Evolutionary conservation across 2,888 invertebrate species (phyloP).

Genomic region (Notocelia uddmanniana): DNA sequence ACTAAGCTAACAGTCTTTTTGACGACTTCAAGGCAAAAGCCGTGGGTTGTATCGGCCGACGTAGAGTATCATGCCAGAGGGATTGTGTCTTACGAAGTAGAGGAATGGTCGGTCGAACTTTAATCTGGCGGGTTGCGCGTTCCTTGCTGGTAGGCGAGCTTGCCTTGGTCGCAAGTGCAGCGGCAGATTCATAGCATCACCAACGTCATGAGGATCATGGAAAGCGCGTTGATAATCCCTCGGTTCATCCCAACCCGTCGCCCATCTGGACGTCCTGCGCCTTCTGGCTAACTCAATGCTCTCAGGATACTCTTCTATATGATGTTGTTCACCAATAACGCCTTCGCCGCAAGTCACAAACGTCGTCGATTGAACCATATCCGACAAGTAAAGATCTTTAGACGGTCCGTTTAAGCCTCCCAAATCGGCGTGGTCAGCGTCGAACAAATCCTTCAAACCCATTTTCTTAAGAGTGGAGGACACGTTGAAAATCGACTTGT

Average conservation of each 20-base stretch:
- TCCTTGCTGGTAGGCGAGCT: constrained; percentile 89
- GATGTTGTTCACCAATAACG: constrained; percentile 90
- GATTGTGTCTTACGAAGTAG: constrained; percentile 95
- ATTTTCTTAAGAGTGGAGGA: constrained; percentile 91
- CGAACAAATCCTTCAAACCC: constrained; percentile 93
- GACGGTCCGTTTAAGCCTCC: constrained; percentile 93
- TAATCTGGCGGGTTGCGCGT: constrained; percentile 88
- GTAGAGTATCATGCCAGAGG: constrained; percentile 95
- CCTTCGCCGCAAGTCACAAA: constrained; percentile 94
- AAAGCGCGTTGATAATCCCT: constrained; percentile 89
- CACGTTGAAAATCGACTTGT: constrained; percentile 93
- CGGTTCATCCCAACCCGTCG: constrained; percentile 82
- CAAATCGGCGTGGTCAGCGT: constrained; percentile 91
- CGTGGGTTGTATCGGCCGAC: constrained; percentile 95
- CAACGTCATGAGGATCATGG: constrained; percentile 87
- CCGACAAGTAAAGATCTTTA: constrained; percentile 93
- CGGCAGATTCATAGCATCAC: constrained; percentile 86
- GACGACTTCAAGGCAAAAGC: constrained; percentile 88
- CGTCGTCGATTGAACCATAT: constrained; percentile 93
- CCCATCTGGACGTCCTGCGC: constrained; percentile 79
- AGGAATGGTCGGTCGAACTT: constrained; percentile 95
- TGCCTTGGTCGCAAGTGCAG: constrained; percentile 90
- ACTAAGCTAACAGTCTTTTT: constrained; percentile 82
- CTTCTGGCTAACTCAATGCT: constrained; percentile 78
- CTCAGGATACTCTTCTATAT: constrained; percentile 93